Conservation (phyloP, 2,797 vertebrate genomes). For the Leptatherina wallacei region DNA sequence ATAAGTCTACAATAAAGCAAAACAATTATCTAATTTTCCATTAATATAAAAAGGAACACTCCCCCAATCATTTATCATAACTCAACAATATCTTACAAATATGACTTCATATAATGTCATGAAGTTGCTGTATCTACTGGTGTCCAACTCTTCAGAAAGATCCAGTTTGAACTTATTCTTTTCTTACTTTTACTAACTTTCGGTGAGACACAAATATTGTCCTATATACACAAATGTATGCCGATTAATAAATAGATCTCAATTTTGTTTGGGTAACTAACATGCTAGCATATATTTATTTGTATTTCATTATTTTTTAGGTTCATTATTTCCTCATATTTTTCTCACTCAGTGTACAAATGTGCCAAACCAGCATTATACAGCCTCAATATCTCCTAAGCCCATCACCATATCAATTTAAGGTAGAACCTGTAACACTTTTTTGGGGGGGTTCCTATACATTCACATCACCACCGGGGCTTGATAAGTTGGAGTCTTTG, state of each 20-base stretch:
- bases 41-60: constrained; percentile 41
- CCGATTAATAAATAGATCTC: constrained; percentile 11
- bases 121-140: constrained; percentile 13
- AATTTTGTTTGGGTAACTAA: constrained; percentile 21
- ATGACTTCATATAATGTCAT: constrained; percentile 31
- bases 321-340: background rate
- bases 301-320: too few species aligned
- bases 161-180: background rate
- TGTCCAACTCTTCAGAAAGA: constrained; percentile 11
- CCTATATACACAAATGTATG: background rate
- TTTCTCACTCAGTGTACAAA: background rate
- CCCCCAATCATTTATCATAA: constrained; percentile 41
- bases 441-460: background rate
- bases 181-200: background rate
- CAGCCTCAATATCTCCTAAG: constrained; percentile 16
- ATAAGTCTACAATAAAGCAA: constrained; percentile 24
- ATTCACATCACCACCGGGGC: background rate
- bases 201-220: constrained; percentile 4
- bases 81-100: constrained; percentile 63
- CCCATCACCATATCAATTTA: constrained; percentile 9
- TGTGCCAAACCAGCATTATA: constrained; percentile 7
- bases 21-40: constrained; percentile 15
- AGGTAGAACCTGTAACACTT: constrained; percentile 11
- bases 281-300: constrained; percentile 29
- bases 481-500: constrained; percentile 77